Percentiles rank a stretch among this genome's conserved stretches.
These are phyloP conservation scores for Polyommatus icarus DNA, from an alignment of 2,888 invertebrate species.

Conservation along the genomic window DNA sequence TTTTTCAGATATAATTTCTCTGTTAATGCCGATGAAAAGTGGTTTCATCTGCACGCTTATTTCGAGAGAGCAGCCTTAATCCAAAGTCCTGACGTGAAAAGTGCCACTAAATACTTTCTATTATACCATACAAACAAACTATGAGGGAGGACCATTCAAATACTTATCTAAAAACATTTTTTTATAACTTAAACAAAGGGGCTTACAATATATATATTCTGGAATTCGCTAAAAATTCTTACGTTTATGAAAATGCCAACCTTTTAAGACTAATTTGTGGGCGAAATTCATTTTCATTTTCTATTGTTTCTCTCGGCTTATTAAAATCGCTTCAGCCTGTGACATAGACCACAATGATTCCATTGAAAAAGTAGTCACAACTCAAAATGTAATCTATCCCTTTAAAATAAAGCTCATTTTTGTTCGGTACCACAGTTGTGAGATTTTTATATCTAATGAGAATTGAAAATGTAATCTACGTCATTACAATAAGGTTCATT, in stretches of 20 bases:
- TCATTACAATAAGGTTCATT: neutral
- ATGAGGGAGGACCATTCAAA: too few species aligned
- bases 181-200: too few species aligned
- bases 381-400: neutral
- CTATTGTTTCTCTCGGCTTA: neutral
- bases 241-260: neutral
- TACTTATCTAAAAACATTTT: too few species aligned
- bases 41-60: too few species aligned
- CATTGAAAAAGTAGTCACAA: neutral
- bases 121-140: too few species aligned
- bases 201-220: too few species aligned
- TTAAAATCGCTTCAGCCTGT: constrained; percentile 13
- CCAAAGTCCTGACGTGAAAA: too few species aligned
- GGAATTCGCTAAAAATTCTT: neutral
- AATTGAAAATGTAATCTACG: neutral
- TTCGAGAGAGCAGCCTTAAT: too few species aligned
- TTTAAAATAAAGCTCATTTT: neutral
- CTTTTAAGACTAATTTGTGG: neutral
- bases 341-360: neutral
- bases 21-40: too few species aligned
- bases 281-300: neutral
- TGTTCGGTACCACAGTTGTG: neutral
- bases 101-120: too few species aligned
- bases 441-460: neutral
- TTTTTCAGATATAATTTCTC: too few species aligned